Evolutionary conservation across 2,113 vertebrate species (phyloP), one percentile per base, ranked within the genome.

Genomic region (Burhinus bistriatus): DNA sequence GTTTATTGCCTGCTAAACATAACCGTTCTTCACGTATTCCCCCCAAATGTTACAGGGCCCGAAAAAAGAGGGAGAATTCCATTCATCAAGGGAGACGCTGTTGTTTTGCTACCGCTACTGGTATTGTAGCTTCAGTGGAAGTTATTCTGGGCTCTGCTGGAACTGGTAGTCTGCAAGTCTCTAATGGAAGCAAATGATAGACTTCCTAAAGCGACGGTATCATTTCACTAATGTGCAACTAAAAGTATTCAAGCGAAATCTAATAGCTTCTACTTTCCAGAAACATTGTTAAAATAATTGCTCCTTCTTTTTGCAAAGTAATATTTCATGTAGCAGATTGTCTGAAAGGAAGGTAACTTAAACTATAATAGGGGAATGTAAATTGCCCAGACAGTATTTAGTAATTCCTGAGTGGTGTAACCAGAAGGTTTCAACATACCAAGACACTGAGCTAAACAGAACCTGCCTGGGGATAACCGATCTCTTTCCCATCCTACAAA

Each of bases 241-340:
- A 47, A 91, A 94, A 97, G 65, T 97, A 86, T 96, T 95, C 76
- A 69, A 93, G 72, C 92, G 94, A 97, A 97, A 97, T 95, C 71
- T 92, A 98, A 97, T 94, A 96, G 81, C 83, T 95, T 91, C 85
- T 65, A 94, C 64, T 92, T 55, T 54, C 66, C 89, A 94, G 90
- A 96, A 97, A 95, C 61, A 89, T 96, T 93, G 93, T 97, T 95
- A 92, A 97, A 96, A 97, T 96, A 97, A 97, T 97, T 97, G 77
- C 47, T 97, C 64, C 83, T 42, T 87, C 84, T 96, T 97, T 73
- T 84, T 61, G 20, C 71, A 86, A 96, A 94, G 79, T 90, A 81
- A 68, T 97, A 57, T 66, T 96, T 96, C 76, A 86, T 62, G 78
- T 78, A 75, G 42, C 55, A 87, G 38, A 47, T 71, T 77, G 71